phyloP scores from a whole-genome alignment of 2,888 invertebrate genomes.

The Drosophila subquinaria region DNA sequence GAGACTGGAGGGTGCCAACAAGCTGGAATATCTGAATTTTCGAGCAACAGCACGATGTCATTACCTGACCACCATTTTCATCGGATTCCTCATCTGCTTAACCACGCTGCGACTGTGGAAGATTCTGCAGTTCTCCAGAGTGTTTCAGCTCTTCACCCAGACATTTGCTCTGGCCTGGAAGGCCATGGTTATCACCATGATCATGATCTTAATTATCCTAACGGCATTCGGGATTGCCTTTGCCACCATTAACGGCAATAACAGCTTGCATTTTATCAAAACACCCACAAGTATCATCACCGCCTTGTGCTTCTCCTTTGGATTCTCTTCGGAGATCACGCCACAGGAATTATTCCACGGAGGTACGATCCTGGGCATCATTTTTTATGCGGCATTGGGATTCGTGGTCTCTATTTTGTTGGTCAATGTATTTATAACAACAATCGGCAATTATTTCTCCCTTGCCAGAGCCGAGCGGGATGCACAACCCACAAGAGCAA shows the following conservation, averaged over 20 bases:
- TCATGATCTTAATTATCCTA: constrained; percentile 71
- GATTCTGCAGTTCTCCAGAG: constrained; percentile 78
- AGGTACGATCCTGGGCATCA: constrained; percentile 70
- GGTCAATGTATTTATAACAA: constrained; percentile 79
- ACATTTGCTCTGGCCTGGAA: constrained; percentile 69
- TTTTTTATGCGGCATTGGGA: constrained; percentile 72
- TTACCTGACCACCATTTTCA: constrained; percentile 45
- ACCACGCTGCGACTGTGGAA: constrained; percentile 84
- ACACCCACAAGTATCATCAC: constrained; percentile 66
- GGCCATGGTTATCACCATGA: constrained; percentile 58
- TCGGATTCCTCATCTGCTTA: constrained; percentile 77
- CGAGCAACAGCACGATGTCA: constrained; percentile 69
- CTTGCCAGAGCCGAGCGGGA: constrained; percentile 43
- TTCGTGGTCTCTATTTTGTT: constrained; percentile 75
- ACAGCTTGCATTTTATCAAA: constrained; percentile 62
- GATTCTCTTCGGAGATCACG: constrained; percentile 61
- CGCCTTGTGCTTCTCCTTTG: constrained; percentile 76
- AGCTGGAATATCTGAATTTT: constrained; percentile 79
- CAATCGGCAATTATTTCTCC: constrained; percentile 75
- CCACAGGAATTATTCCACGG: constrained; percentile 70
- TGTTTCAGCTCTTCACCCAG: constrained; percentile 78
- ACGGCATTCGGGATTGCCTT: constrained; percentile 70
- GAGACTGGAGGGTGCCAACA: constrained; percentile 62
- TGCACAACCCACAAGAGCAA: constrained; percentile 13
- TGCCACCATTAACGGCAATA: constrained; percentile 79